phyloP scores from a whole-genome alignment of 2,113 vertebrate genomes.

The Cygnus buccinator region DNA sequence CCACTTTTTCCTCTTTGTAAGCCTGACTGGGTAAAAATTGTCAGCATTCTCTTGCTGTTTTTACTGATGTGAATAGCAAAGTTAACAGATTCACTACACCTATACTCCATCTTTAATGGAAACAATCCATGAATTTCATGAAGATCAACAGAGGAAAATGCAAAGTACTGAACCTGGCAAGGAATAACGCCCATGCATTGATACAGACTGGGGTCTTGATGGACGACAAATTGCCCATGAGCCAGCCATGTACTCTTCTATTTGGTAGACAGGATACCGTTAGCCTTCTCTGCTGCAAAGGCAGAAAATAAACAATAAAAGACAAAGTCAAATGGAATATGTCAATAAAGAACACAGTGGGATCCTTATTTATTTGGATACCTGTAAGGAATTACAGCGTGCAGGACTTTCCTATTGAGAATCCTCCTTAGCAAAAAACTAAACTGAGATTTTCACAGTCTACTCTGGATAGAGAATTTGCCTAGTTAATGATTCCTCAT shows the following conservation, averaged over 20 bases:
- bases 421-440: neutral
- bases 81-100: neutral
- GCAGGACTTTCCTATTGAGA: neutral
- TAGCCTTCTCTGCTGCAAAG: neutral
- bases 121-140: neutral
- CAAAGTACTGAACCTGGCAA: neutral
- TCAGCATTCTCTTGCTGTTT: neutral
- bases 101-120: neutral
- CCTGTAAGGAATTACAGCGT: neutral
- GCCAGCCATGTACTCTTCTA: neutral
- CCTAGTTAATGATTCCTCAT: neutral
- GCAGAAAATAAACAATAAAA: neutral
- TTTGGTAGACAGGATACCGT: neutral
- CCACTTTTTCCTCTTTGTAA: neutral
- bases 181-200: neutral
- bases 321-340: neutral
- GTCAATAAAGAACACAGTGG: neutral
- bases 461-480: neutral
- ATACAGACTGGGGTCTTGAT: neutral
- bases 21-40: neutral
- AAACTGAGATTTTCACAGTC: neutral
- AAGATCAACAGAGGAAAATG: neutral
- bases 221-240: neutral
- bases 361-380: neutral
- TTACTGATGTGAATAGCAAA: neutral